Conservation (phyloP, 2,888 invertebrate genomes). For the Agrochola macilenta region DNA sequence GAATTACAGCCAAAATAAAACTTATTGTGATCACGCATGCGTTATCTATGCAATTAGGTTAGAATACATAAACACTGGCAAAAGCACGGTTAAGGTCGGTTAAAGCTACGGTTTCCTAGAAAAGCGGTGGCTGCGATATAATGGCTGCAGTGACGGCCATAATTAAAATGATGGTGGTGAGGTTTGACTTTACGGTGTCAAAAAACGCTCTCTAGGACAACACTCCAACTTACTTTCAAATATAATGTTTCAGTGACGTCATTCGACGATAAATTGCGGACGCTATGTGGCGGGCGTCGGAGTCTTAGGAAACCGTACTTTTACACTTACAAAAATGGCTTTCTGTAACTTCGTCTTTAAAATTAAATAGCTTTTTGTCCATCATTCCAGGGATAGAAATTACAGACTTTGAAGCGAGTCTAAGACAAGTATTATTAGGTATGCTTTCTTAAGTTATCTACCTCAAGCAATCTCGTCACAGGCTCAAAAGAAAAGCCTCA, state of each 20-base stretch:
- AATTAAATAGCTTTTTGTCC: neutral
- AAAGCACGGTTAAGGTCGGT: no score
- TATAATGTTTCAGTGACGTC: neutral
- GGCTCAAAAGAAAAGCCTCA: constrained; percentile 5
- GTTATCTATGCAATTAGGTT: neutral
- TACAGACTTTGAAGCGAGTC: neutral
- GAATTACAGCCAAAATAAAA: neutral
- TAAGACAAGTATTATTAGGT: neutral
- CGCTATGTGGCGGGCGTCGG: neutral
- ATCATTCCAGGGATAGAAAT: neutral
- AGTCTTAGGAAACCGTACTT: neutral
- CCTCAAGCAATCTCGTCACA: constrained; percentile 7
- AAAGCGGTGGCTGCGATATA: neutral
- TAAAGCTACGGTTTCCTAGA: neutral
- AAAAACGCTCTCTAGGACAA: neutral
- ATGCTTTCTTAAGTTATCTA: neutral
- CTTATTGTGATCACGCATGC: neutral
- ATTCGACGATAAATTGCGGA: neutral
- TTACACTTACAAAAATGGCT: neutral
- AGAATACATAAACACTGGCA: no score
- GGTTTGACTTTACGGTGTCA: neutral
- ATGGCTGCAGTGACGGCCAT: neutral
- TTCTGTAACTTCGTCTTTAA: neutral
- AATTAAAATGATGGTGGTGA: neutral
- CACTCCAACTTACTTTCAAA: neutral